phyloP scores from a whole-genome alignment of 2,888 invertebrate species.

The Drosophila basisetae region DNA sequence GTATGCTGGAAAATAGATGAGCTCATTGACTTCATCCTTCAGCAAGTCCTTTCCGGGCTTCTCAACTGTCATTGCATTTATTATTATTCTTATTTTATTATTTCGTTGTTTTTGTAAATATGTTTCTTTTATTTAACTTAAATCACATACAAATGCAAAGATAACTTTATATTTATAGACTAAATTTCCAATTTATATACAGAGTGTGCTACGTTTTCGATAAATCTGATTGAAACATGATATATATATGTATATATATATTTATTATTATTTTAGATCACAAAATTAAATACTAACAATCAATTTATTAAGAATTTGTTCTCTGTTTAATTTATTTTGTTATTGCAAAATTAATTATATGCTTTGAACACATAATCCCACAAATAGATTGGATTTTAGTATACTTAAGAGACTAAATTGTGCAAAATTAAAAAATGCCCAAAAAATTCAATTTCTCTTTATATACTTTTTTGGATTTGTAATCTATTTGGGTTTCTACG shows the following conservation, averaged over 20 bases:
- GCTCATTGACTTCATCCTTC: neutral
- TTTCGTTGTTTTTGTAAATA: slow-evolving; percentile 1
- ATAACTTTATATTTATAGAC: slow-evolving; percentile 11
- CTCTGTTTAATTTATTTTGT: neutral
- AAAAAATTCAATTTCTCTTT: neutral
- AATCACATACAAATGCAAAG: slow-evolving; percentile 51
- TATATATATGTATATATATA: neutral
- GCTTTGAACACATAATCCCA: neutral
- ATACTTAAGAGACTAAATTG: neutral
- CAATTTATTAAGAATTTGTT: neutral
- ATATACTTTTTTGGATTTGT: neutral
- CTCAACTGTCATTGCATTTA: neutral
- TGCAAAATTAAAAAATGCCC: neutral
- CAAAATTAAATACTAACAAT: neutral
- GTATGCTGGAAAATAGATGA: slow-evolving; percentile 43
- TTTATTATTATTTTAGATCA: neutral
- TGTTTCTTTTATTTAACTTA: slow-evolving; percentile 33
- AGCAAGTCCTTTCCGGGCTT: neutral
- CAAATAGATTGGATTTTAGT: neutral
- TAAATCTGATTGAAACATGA: neutral
- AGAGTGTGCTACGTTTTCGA: slow-evolving; percentile 2
- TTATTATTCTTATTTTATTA: neutral
- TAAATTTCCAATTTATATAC: slow-evolving; percentile 17
- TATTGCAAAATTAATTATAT: neutral
- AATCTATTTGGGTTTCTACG: neutral